Conservation (phyloP, 2,888 invertebrate species). For the Noctua comes region DNA sequence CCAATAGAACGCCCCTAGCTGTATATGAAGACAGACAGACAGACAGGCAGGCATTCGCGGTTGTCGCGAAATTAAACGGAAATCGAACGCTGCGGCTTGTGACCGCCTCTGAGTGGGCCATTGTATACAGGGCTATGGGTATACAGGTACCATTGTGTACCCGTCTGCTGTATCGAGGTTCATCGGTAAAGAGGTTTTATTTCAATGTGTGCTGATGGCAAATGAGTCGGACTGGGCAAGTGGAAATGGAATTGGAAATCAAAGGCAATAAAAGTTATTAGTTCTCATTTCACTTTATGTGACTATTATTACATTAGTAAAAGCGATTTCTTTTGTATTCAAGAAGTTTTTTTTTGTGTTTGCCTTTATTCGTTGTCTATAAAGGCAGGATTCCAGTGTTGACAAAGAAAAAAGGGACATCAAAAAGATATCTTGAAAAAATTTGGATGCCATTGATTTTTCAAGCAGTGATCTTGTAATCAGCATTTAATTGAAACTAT, state of each 20-base stretch:
- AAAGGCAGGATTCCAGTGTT: too few relatives aligned
- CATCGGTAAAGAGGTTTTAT: conserved; percentile 37
- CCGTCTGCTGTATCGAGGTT: conserved; percentile 38
- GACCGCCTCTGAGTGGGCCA: conserved; percentile 67
- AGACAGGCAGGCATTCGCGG: conserved; percentile 66
- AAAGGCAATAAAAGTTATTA: background rate
- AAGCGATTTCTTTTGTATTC: too few relatives aligned
- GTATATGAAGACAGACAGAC: conserved; percentile 58
- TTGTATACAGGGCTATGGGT: conserved; percentile 49
- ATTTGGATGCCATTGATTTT: background rate
- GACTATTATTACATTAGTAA: too few relatives aligned
- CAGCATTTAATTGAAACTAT: background rate
- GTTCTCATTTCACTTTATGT: background rate
- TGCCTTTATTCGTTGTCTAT: too few relatives aligned
- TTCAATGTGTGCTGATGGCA: conserved; percentile 26
- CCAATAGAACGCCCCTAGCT: conserved; percentile 45
- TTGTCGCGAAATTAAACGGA: conserved; percentile 85
- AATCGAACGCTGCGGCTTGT: conserved; percentile 86
- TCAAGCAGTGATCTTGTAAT: background rate
- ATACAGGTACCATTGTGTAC: conserved; percentile 44
- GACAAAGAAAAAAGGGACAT: too few relatives aligned
- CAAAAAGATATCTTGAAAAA: background rate
- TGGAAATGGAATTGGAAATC: background rate
- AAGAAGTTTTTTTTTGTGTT: too few relatives aligned
- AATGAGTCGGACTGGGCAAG: conserved; percentile 15